A percentile compares a stretch with the other conserved stretches of the same genome.
Evolutionary conservation across 2,113 vertebrate genomes (phyloP).

Genomic region (Falco punctatus): DNA sequence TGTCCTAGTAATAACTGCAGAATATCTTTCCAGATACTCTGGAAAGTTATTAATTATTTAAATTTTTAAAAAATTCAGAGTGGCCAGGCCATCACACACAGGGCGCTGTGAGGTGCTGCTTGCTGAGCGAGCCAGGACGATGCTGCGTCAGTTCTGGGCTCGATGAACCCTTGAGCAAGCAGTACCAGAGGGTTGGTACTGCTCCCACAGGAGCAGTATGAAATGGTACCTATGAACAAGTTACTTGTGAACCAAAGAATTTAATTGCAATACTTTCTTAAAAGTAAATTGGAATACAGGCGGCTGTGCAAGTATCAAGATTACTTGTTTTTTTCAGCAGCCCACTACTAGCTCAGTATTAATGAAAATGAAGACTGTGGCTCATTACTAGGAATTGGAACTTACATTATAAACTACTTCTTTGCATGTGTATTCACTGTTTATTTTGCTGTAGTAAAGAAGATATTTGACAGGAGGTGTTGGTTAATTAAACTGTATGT

Average conservation of each 20-base stretch:
- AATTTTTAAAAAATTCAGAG: background rate
- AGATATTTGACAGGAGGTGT: background rate
- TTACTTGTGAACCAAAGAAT: background rate
- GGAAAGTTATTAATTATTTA: too few species aligned
- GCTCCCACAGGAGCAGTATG: background rate
- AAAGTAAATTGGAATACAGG: background rate
- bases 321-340: background rate
- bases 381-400: background rate
- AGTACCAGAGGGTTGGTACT: rapidly evolving
- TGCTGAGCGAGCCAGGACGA: background rate
- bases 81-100: rapidly evolving
- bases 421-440: background rate
- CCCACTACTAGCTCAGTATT: rapidly evolving
- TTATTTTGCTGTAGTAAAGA: background rate
- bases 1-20: background rate
- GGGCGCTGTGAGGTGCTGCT: background rate
- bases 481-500: background rate
- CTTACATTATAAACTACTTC: background rate
- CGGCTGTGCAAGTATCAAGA: background rate
- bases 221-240: background rate
- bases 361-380: background rate
- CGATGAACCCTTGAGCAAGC: background rate
- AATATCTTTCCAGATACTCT: background rate
- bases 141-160: too few species aligned
- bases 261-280: background rate